Evolutionary conservation across 2,888 invertebrate genomes (phyloP).

Genomic region (Anarsia innoxiella): DNA sequence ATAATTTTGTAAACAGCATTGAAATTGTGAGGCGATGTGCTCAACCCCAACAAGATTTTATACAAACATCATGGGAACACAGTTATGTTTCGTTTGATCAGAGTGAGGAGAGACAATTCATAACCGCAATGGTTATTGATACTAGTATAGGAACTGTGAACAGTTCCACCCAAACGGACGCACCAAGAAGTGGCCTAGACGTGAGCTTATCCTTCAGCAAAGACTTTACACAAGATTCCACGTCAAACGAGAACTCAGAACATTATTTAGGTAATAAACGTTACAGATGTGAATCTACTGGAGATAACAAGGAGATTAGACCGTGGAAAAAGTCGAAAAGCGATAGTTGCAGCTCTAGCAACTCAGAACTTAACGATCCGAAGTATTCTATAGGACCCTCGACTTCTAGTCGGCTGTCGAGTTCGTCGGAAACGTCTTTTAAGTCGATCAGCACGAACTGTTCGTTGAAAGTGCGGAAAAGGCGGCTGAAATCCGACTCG

Average conservation of each 20-base stretch:
- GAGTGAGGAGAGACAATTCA: slow-evolving; percentile 36
- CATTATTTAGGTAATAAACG: slow-evolving; percentile 41
- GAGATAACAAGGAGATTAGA: slow-evolving; percentile 35
- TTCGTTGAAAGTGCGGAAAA: slow-evolving; percentile 54
- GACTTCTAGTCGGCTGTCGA: slow-evolving; percentile 34
- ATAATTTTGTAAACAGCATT: slow-evolving; percentile 33
- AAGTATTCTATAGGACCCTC: slow-evolving; percentile 25
- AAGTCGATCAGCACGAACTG: slow-evolving; percentile 57
- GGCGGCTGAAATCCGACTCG: slow-evolving; percentile 51
- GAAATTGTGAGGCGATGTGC: slow-evolving; percentile 54
- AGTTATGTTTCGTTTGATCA: slow-evolving; percentile 33
- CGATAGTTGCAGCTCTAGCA: slow-evolving; percentile 40
- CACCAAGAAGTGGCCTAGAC: slow-evolving; percentile 25
- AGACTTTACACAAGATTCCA: slow-evolving; percentile 39
- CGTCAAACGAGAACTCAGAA: slow-evolving; percentile 40
- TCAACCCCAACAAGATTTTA: slow-evolving; percentile 28
- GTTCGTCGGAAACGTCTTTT: slow-evolving; percentile 55
- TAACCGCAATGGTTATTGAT: slow-evolving; percentile 45
- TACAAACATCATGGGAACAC: slow-evolving; percentile 54
- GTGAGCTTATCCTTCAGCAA: slow-evolving; percentile 46
- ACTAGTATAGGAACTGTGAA: slow-evolving; percentile 32
- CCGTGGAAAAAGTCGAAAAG: slow-evolving; percentile 55
- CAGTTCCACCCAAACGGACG: slow-evolving; percentile 50
- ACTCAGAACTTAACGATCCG: slow-evolving; percentile 38
- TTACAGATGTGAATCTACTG: slow-evolving; percentile 40